phyloP scores from a whole-genome alignment of 2,888 invertebrate genomes.

The Xestia ashworthii region DNA sequence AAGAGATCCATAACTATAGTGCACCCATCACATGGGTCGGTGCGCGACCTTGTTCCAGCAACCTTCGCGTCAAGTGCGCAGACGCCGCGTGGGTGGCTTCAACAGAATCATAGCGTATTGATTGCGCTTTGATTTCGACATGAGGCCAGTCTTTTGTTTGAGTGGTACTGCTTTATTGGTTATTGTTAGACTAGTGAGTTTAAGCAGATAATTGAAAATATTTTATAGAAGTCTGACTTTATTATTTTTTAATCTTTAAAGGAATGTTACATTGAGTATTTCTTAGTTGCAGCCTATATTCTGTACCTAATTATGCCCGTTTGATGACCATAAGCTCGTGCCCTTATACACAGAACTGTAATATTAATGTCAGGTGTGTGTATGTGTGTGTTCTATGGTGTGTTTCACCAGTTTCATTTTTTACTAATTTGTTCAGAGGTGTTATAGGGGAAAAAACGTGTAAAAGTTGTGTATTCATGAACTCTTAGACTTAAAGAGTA shows the following conservation, averaged over 20 bases:
- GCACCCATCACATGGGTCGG: not conserved
- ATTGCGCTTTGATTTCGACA: conserved; percentile 37
- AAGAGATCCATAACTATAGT: not conserved
- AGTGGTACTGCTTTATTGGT: not conserved
- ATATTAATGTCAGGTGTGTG: no score
- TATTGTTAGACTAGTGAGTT: not conserved
- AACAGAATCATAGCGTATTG: conserved; percentile 37
- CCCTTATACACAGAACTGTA: no score
- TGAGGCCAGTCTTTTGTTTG: conserved; percentile 29
- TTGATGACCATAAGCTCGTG: no score
- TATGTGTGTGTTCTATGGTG: no score
- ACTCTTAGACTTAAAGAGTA: no score
- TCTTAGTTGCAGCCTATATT: no score
- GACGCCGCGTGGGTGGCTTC: conserved; percentile 57
- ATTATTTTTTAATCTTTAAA: not conserved
- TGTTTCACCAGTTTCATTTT: no score
- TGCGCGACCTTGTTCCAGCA: conserved; percentile 46
- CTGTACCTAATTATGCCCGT: no score
- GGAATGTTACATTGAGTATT: not conserved
- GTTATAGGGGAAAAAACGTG: no score
- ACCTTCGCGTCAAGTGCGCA: conserved; percentile 64
- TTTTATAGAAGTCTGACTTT: not conserved
- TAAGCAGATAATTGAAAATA: not conserved
- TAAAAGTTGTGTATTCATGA: no score
- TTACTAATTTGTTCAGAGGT: no score